Conservation (phyloP, 2,888 invertebrate genomes). For the Cephus nigrinus region DNA sequence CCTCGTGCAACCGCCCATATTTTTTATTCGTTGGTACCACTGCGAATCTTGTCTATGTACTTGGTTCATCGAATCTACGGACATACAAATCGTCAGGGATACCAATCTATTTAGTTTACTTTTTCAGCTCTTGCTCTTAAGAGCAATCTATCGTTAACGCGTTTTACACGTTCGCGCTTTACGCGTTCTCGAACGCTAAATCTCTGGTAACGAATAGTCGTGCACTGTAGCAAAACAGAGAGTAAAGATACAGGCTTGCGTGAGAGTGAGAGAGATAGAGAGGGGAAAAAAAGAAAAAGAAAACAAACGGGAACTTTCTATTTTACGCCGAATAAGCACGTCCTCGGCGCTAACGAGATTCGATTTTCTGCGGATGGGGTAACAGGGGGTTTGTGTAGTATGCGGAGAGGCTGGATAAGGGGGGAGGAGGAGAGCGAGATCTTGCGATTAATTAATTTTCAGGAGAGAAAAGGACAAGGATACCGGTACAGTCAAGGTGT, state of each 20-base stretch:
- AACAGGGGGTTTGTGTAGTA: background rate
- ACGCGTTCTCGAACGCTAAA: background rate
- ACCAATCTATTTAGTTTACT: background rate
- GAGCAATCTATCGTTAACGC: background rate
- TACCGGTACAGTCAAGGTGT: background rate
- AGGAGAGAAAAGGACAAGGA: background rate
- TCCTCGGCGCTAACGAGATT: background rate
- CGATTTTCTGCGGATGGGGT: background rate
- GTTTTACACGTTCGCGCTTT: background rate
- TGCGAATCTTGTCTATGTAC: background rate
- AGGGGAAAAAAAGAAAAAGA: background rate
- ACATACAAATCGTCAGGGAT: background rate
- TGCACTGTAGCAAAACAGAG: background rate
- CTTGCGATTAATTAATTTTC: background rate
- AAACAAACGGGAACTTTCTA: background rate
- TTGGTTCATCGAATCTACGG: background rate
- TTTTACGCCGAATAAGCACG: background rate
- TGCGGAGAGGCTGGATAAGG: background rate
- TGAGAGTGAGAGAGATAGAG: background rate
- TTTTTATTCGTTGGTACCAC: background rate
- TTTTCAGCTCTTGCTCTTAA: background rate
- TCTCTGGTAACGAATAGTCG: background rate
- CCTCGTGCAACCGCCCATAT: background rate
- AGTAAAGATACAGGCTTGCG: background rate
- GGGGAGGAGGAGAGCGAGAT: background rate